Base-by-base conservation (phyloP, 2,888 invertebrate species). In the Nymphalis polychloros region DNA sequence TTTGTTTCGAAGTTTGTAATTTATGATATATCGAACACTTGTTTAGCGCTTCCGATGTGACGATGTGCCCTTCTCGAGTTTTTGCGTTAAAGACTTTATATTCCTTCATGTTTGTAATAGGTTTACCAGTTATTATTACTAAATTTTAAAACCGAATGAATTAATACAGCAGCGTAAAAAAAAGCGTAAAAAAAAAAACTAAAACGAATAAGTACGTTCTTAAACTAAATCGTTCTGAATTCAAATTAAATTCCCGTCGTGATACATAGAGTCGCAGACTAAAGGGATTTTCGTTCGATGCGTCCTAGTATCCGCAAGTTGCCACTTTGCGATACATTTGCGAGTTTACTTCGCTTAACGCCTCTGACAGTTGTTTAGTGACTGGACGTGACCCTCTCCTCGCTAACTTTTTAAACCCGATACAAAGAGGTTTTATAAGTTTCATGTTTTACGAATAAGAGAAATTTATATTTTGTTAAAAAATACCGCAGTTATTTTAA, bases 1-100 rank as follows among this genome's bases (percentile, higher is more conserved):
- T 84, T 84, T 81, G 84, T 79, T 80, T 74, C 78, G 82, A 90
- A 90, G 79, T 89, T 89, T 89, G 82, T 90, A 89, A 91, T 90
- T 91, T 90, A 90, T 88, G 89, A 85, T 84, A 83, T 83, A 85
- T 87, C 87, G 82, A 79, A 67, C 78, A 78, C 77, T 77, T 80
- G 78, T 78, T 76, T 68, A 60, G 71, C 75, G 76, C 75, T 79
- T 79, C 73, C 76, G 78, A 81, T 78, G 75, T 77, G 81, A 79
- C 75, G 75, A 74, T 72, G 72, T 53, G 64, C 69, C 68, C 73
- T 63, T 69, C n/a, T 35, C 8, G 49, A 67, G 41, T 67, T 66
- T 66, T 49, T 57, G n/a, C n/a, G 27, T 10, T 13, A 20, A 55
- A 35, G 35, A 41, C 61, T 35, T 13, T 48, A 46, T 50, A 23